A percentile compares a stretch with the other conserved stretches of the same genome.
These are phyloP conservation scores for Stramonita haemastoma DNA, from an alignment of 2,888 invertebrate species.

Conservation along the genomic window DNA sequence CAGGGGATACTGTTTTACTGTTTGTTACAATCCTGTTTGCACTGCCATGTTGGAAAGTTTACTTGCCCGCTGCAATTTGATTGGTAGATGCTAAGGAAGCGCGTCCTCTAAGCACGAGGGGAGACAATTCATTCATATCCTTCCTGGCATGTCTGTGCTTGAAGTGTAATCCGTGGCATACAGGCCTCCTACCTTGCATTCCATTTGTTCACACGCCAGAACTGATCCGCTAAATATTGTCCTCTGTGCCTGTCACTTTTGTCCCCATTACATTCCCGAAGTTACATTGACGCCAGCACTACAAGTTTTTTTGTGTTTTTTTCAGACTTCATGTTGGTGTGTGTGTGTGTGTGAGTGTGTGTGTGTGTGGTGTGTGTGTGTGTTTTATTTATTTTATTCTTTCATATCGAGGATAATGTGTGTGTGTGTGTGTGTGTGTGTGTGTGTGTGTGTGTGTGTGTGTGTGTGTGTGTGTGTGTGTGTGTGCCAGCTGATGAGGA, in stretches of 20 bases:
- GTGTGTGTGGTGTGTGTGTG: background rate
- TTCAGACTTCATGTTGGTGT: background rate
- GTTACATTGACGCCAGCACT: background rate
- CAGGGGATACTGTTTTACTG: background rate
- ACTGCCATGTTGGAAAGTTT: slow-evolving; percentile 65
- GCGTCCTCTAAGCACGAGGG: slow-evolving; percentile 27
- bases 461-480: background rate
- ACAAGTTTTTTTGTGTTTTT: too few species aligned
- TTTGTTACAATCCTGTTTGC: slow-evolving; percentile 42
- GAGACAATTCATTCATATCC: slow-evolving; percentile 23
- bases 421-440: background rate
- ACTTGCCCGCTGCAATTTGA: slow-evolving; percentile 59
- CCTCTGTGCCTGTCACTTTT: background rate
- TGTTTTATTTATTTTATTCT: too few species aligned
- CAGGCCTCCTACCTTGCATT: background rate
- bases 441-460: background rate
- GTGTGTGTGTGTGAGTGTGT: background rate
- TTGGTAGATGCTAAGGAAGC: slow-evolving; percentile 55
- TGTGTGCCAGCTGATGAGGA: background rate
- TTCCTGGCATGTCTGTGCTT: slow-evolving; percentile 27
- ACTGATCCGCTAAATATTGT: background rate
- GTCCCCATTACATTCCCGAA: background rate
- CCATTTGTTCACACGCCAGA: background rate
- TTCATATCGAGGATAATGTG: too few species aligned
- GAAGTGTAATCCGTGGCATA: slow-evolving; percentile 36